Evolutionary conservation across 1,140 invertebrate species (phyloP), one percentile per base, ranked within the genome.

Genomic region (Drosophila malerkotliana): DNA sequence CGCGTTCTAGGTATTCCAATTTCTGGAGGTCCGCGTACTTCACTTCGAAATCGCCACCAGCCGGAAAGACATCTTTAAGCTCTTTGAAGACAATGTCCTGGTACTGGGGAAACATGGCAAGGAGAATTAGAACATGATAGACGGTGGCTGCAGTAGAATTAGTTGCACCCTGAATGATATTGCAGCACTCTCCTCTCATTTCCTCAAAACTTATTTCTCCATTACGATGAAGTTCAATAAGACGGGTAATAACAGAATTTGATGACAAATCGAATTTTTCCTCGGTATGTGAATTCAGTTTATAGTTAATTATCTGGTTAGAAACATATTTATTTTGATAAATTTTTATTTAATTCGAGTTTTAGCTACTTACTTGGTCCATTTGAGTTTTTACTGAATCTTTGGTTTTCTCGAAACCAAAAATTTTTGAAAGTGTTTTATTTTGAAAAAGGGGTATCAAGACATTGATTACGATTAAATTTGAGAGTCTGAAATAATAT

Each of bases 1-100:
- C 93, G 58, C 93, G 92, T 60, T 95, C 94, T 18, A 95, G 91
- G 73, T 95, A 95, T 39, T 93, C 93, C 93, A 96, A 93, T 52
- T 93, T 77, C 18, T 92, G 78, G 0, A 94, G 64, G 56, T 95
- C 93, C 5, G 93, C 91, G 62, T 92, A 92, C 7, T 92, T 93
- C 0, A 92, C 89, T 34, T 92, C 80, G 26, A 90, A 77, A 53
- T 92, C 76, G 6, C 59, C 81, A 34, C 83, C 67, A 1, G 67
- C 14, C 12, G 93, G 94, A 82, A 94, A 94, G 4, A 96, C 92
- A 26, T 83, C 41, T 53, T 92, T 89, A 30, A 95, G 72, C 90
- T 96, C 96, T 28, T 94, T 91, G 51, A 93, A 93, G 2, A 93
- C 89, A 79, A 91, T 93, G 7, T 93, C 83, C 92, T 96, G 94